Evolutionary conservation across 2,888 invertebrate species (phyloP), one percentile per base, ranked within the genome.

Genomic region (Athetis lepigone): DNA sequence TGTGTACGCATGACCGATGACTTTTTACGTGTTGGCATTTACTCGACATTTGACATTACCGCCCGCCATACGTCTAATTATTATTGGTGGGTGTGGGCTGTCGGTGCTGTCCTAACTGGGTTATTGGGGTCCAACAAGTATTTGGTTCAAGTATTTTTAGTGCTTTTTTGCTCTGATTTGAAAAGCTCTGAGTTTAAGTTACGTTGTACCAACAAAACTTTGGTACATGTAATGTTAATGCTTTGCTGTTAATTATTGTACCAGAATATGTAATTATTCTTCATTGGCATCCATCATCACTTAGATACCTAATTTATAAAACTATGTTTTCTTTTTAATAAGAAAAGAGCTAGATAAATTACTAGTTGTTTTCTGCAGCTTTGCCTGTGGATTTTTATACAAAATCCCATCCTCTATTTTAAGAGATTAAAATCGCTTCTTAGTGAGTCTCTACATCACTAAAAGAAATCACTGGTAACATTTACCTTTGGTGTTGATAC

Each of bases 31-130:
- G 82, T 81, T 93, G 94, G 90, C 94, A 94, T 94, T 94, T 94
- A 88, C 81, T 78, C 81, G 92, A 90, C 93, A 91, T 92, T 93
- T 94, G 94, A 94, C 94, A 94, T 94, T 94, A 89, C 88, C 83
- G 72, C 83, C 63, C 84, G 86, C 84, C 82, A 88, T 87, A 85
- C 84, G 86, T 91, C 91, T 93, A 93, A 93, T 93, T 91, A 92
- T 91, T 91, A 89, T 88, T 73, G 81, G 90, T 90, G 89, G 93
- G 93, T 90, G 93, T 91, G 88, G 87, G 86, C 86, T 90, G 94
- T 90, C 90, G 88, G 39, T 70, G 46, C 87, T 67, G 71, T 64
- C 62, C 70, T 79, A 80, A 74, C 77, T 81, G 43, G 80, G 79
- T 72, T 79, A 70, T 69, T 80, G 55, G 80, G 79, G 80, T 79